These are phyloP conservation scores for Xyrichtys novacula DNA, from an alignment of 2,797 vertebrate species.

Conservation along the genomic window DNA sequence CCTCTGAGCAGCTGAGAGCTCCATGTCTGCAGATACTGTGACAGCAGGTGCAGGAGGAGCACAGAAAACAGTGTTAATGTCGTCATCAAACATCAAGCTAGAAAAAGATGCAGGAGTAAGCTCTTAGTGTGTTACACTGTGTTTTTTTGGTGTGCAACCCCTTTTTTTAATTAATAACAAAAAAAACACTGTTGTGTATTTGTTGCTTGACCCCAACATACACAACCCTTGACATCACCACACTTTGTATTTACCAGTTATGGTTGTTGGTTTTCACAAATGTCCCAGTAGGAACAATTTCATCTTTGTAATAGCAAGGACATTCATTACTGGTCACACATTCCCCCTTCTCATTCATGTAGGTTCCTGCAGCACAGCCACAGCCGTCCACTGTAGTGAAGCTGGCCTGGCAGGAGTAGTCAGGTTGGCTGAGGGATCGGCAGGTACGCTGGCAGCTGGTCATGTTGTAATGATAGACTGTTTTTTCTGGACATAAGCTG, in stretches of 20 bases:
- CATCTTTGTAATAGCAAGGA: constrained; percentile 85
- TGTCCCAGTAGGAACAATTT: constrained; percentile 64
- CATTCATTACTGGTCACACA: constrained; percentile 83
- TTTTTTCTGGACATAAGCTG: constrained; percentile 77
- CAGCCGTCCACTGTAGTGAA: constrained; percentile 86
- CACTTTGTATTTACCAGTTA: constrained; percentile 72
- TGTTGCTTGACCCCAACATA: not conserved
- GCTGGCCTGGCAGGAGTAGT: constrained; percentile 76
- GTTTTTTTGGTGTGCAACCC: no score
- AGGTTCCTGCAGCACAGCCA: constrained; percentile 84
- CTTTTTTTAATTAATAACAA: not conserved
- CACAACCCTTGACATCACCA: not conserved
- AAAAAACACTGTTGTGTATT: not conserved
- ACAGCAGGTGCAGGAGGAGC: not conserved
- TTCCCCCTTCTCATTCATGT: constrained; percentile 77
- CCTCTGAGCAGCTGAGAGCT: constrained; percentile 84
- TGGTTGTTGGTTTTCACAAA: constrained; percentile 55
- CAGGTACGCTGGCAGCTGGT: constrained; percentile 86
- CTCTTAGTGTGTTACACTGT: no score
- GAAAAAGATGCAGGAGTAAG: no score
- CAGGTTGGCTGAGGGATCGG: constrained; percentile 80
- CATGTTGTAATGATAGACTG: constrained; percentile 84
- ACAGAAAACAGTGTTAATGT: constrained; percentile 6
- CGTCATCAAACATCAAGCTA: not conserved
- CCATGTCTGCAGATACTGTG: constrained; percentile 87